Evolutionary conservation across 2,797 vertebrate genomes (phyloP), one percentile per base, ranked within the genome.

Genomic region (Onychomys torridus): DNA sequence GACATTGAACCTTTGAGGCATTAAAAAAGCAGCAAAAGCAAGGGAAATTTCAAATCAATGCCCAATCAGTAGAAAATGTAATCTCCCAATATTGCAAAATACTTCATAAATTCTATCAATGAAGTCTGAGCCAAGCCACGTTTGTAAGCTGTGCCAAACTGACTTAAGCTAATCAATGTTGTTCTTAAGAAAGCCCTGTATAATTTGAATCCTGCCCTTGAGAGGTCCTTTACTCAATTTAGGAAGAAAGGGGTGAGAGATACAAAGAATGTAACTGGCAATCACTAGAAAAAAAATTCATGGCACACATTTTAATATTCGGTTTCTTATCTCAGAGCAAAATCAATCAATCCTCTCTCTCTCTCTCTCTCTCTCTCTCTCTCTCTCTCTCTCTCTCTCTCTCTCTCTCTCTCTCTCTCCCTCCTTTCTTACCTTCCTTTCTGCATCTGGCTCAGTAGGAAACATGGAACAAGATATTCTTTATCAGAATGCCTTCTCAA

Each of bases 131-230:
- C 46, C 77, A 29, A 93, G 27, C 67, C 67, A n/a, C 3, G 57
- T 91, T 78, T 92, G 63, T n/a, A 96, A 94, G 17, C 43, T 79
- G 9, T 29, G 55, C 40, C 73, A 82, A 90, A 27, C 17, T 78
- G 61, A 83, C 11, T 83, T 86, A 89, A 92, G 84, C 40, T 88
- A 95, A 17, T 73, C 71, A 77, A 7, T 43, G 25, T 43, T 84
- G n/a, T 10, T 86, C 94, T 82, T 65, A 37, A 67, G 82, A 94
- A 94, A 69, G 34, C 55, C 79, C 4, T 90, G 37, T 49, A 63
- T 55, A 69, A 95, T 93, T 85, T 96, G 96, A 96, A 89, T 89
- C 21, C 46, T 97, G 34, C 34, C 79, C 88, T 92, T 63, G 32
- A 91, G 52, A 59, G 93, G 37, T n/a, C 63, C 71, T 65, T 91